These are phyloP conservation scores for Chesias legatella DNA, from an alignment of 2,888 invertebrate species.

Conservation along the genomic window DNA sequence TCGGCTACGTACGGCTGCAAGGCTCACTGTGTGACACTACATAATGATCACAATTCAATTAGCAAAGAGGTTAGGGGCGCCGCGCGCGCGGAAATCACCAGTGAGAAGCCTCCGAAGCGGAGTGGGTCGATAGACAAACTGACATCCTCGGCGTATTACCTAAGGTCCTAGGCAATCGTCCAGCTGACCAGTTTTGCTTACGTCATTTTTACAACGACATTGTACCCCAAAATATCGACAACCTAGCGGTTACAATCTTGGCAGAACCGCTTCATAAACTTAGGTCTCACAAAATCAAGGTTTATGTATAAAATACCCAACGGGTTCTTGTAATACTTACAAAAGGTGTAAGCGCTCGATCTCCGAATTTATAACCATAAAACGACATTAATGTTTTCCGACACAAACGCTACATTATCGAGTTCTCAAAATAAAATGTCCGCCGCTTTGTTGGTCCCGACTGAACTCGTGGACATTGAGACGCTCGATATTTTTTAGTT, in stretches of 20 bases:
- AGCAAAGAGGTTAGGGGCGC: slow-evolving; percentile 77
- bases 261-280: slow-evolving; percentile 57
- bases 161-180: slow-evolving; percentile 44
- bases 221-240: slow-evolving; percentile 64
- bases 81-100: slow-evolving; percentile 75
- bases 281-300: slow-evolving; percentile 42
- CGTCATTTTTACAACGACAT: slow-evolving; percentile 70
- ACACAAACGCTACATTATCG: slow-evolving; percentile 81
- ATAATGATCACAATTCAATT: slow-evolving; percentile 70
- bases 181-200: slow-evolving; percentile 63
- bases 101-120: slow-evolving; percentile 68
- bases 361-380: slow-evolving; percentile 75
- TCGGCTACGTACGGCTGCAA: slow-evolving; percentile 29
- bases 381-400: slow-evolving; percentile 78
- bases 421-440: slow-evolving; percentile 81
- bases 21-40: slow-evolving; percentile 32
- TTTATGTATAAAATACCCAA: slow-evolving; percentile 47
- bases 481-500: slow-evolving; percentile 71
- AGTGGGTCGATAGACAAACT: slow-evolving; percentile 68
- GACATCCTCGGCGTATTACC: slow-evolving; percentile 46
- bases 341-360: slow-evolving; percentile 78
- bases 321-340: slow-evolving; percentile 63
- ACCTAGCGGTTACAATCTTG: slow-evolving; percentile 61
- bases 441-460: slow-evolving; percentile 81
- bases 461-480: slow-evolving; percentile 80